Base-by-base conservation (phyloP, 2,797 vertebrate genomes). In the Garrulus glandarius region DNA sequence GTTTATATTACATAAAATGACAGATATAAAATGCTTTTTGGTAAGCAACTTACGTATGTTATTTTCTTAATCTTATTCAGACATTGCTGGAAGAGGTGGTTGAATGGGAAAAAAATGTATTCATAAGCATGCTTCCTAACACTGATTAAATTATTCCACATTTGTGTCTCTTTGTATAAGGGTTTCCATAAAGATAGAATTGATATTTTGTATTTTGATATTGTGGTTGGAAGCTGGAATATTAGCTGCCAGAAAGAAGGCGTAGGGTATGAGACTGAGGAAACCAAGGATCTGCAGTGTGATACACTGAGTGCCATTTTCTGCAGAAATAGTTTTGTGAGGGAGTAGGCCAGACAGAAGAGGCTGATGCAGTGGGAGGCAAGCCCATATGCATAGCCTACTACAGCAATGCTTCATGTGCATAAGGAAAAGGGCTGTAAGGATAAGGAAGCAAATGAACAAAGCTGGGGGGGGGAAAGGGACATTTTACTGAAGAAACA, bases 61-160 rank as follows among this genome's bases (percentile, higher is more conserved):
- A 56, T 91, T 92, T 77, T 90, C 49, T 80, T 90, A 91, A 92
- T 83, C 69, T 85, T 96, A 63, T 46, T 46, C 77, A 93, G 77
- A 24, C 19, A 32, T 83, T 93, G 87, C 81, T 92, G 34, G 63
- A 93, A 89, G 52, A 93, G 11, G 7, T 49, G 17, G 16, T 29
- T 87, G 85, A 88, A 88, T 30, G 13, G 30, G 26, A 14, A 23
- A 55, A 83, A 92, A 77, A 61, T 46, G 36, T 18, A 68, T 82
- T 91, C 16, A 52, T 37, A 30, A 60, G 6, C 36, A 47, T 47
- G 34, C 20, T 77, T 69, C 34, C n/a, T 85, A 71, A 75, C 55
- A 52, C n/a, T 75, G 69, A 89, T 84, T 82, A 88, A 75, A 89
- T 90, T 76, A 82, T 27, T 68, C 20, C 21, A 84, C 5, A 50